Evolutionary conservation across 2,113 vertebrate genomes (phyloP).

Genomic region (Smithornis capensis): DNA sequence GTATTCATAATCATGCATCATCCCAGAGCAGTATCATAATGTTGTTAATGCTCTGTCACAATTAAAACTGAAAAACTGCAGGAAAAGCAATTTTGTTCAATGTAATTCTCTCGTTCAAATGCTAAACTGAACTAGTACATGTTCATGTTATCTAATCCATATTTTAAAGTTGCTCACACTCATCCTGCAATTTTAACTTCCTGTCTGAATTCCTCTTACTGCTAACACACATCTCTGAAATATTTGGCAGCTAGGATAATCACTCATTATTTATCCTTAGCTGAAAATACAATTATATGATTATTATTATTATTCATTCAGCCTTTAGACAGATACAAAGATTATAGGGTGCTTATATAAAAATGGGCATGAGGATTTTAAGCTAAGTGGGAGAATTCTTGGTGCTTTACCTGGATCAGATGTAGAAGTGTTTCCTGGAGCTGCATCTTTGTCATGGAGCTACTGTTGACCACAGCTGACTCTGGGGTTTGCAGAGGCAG

Average conservation of each 20-base stretch:
- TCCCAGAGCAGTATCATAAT: neutral
- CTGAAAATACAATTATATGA: neutral
- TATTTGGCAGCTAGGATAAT: neutral
- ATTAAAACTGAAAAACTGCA: neutral
- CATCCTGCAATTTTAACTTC: neutral
- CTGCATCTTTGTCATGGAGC: constrained; percentile 79
- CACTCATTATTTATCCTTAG: constrained; percentile 5
- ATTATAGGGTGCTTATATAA: neutral
- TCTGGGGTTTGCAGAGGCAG: constrained; percentile 58
- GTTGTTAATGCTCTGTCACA: neutral
- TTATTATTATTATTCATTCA: neutral
- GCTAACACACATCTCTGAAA: neutral
- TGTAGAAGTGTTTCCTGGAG: constrained; percentile 87
- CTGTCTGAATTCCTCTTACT: neutral
- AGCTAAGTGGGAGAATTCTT: accelerated
- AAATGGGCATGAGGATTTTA: neutral
- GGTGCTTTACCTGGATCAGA: constrained; percentile 83
- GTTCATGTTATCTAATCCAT: neutral
- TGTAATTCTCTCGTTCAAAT: neutral
- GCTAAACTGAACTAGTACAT: neutral
- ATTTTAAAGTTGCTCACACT: neutral
- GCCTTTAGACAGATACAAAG: neutral
- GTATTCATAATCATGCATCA: neutral
- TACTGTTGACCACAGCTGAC: neutral
- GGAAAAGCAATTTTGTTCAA: neutral